Evolutionary conservation across 2,888 invertebrate species (phyloP), one percentile per base, ranked within the genome.

Genomic region (Osmoderma eremita): DNA sequence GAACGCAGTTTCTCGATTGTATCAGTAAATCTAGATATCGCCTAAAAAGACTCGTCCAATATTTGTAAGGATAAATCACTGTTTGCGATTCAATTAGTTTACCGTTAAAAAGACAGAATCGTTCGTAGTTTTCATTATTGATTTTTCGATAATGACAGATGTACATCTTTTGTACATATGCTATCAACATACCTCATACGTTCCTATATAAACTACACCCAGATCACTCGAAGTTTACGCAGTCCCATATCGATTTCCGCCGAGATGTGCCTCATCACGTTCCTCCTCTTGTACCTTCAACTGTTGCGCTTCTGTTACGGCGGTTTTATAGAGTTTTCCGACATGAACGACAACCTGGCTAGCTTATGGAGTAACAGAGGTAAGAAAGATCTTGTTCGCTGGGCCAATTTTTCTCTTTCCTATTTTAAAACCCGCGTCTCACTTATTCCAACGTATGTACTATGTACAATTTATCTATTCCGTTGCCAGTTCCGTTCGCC

Each of bases 51-150:
- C n/a, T 49, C 10, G 6, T 58, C 18, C 22, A 50, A 58, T 65
- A 49, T 65, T 65, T 58, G 45, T 17, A 45, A 24, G 18, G 22
- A 45, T 18, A 36, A 5, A 3, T 22, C 30, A 30, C 22, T 58
- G 58, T 58, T 58, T 65, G 58, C 65, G 12, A n/a, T 39, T 41
- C 65, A 58, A 58, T 65, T 65, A 65, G 58, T 65, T 36, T 65
- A 65, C 65, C 36, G 58, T 58, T 65, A 65, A 39, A 15, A 24
- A 17, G 22, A 63, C 51, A 38, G 10, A n/a, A 22, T 24, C 8
- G 24, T 61, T 61, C 48, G 8, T 30, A 30, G 30, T 15, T 15
- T 30, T 24, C 6, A n/a, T 22, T 58, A n/a, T 38, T 63, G 51
- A 20, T 63, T 39, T 15, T 50, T 38, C 20, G 39, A 63, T 49